Evolutionary conservation across 2,888 invertebrate species (phyloP).

Genomic region (Spilosoma lubricipeda): DNA sequence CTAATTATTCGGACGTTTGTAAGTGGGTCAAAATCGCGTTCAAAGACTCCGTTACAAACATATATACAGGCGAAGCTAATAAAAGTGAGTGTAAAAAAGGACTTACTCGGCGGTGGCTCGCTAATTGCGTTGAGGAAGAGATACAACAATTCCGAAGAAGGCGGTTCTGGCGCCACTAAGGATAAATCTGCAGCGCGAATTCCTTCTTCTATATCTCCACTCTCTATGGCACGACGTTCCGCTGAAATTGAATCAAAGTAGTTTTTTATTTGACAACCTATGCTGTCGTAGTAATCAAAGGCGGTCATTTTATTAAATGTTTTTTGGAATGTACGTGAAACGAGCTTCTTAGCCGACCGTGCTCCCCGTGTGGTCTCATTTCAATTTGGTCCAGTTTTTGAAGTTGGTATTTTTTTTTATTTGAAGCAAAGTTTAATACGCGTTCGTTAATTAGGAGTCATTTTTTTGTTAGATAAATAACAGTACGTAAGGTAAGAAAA

Average conservation of each 20-base stretch:
- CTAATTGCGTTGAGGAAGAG: conserved; percentile 62
- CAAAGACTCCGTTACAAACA: neutral
- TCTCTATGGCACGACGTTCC: conserved; percentile 63
- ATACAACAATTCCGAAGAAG: conserved; percentile 63
- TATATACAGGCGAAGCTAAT: neutral
- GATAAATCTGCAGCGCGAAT: conserved; percentile 78
- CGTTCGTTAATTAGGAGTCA: too few relatives aligned
- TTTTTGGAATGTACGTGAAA: too few relatives aligned
- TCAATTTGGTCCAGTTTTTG: too few relatives aligned
- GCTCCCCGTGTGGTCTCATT: too few relatives aligned
- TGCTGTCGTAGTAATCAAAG: too few relatives aligned
- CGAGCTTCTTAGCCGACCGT: too few relatives aligned
- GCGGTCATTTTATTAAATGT: too few relatives aligned
- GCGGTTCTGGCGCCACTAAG: conserved; percentile 71
- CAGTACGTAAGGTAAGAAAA: too few relatives aligned
- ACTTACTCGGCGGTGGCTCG: conserved; percentile 62
- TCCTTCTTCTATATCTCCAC: conserved; percentile 65
- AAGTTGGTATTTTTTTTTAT: too few relatives aligned
- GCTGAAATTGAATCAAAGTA: conserved; percentile 50
- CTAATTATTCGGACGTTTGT: too few relatives aligned
- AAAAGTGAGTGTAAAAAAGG: neutral
- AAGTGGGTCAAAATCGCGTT: neutral
- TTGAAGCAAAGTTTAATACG: too few relatives aligned
- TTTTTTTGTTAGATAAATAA: too few relatives aligned
- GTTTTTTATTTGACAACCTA: neutral